These are phyloP conservation scores for Ctenicera cuprea DNA, from an alignment of 2,888 invertebrate genomes.

Conservation along the genomic window DNA sequence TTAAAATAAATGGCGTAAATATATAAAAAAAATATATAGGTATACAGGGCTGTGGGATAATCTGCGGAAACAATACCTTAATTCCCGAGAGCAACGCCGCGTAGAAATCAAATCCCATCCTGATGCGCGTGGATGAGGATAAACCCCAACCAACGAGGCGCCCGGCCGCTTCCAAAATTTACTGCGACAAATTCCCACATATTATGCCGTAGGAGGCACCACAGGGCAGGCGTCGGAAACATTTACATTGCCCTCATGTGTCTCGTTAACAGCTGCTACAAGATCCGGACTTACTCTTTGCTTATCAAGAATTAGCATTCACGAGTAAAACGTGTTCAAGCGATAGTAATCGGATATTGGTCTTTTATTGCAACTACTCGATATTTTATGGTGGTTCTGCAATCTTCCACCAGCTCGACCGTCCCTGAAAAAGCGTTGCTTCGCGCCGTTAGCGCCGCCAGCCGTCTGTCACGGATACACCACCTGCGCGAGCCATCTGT, in stretches of 20 bases:
- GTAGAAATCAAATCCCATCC: conserved; percentile 65
- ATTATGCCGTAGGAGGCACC: conserved; percentile 64
- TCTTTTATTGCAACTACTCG: conserved; percentile 34
- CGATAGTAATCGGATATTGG: conserved; percentile 29
- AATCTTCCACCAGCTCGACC: conserved; percentile 40
- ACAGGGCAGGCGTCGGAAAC: conserved; percentile 54
- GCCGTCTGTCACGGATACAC: conserved; percentile 60
- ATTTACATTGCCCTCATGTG: conserved; percentile 46
- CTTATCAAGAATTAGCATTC: conserved; percentile 35
- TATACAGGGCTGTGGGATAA: conserved; percentile 66
- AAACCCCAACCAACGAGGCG: conserved; percentile 58
- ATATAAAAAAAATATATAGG: conserved; percentile 63
- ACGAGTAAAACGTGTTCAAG: conserved; percentile 2
- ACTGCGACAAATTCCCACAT: conserved; percentile 71
- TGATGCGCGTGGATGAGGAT: conserved; percentile 68
- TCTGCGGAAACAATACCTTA: conserved; percentile 70
- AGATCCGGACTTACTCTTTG: conserved; percentile 30
- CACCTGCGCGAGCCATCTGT: conserved; percentile 68
- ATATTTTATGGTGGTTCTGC: conserved; percentile 40
- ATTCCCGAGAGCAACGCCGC: conserved; percentile 61
- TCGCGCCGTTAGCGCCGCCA: conserved; percentile 54
- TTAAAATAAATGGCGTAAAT: conserved; percentile 63
- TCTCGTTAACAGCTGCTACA: conserved; percentile 41
- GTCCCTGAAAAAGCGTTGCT: conserved; percentile 52
- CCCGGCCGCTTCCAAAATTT: conserved; percentile 68